Percentiles rank a stretch among this genome's conserved stretches.
Evolutionary conservation across 2,797 vertebrate species (phyloP).

Genomic region (Ficedula albicollis): DNA sequence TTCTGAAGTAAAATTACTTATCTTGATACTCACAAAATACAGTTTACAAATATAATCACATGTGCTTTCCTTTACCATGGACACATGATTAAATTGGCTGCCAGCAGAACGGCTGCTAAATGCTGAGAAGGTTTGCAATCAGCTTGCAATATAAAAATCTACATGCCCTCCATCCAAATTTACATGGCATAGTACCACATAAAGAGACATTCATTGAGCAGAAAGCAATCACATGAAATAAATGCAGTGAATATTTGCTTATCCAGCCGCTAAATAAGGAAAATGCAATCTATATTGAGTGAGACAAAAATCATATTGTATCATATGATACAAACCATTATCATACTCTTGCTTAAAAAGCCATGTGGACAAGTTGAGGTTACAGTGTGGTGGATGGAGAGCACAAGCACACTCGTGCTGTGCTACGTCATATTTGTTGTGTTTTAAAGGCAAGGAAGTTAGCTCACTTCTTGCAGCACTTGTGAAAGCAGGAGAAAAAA

Average conservation of each 20-base stretch:
- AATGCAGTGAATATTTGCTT: not conserved
- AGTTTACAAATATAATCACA: not conserved
- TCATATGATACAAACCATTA: not conserved
- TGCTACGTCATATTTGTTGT: not conserved
- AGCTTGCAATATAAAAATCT: not conserved
- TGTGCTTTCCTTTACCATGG: not conserved
- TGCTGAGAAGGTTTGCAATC: not conserved
- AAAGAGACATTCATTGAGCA: not conserved
- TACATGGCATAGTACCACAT: not conserved
- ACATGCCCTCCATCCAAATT: not conserved
- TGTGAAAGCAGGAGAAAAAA: not conserved
- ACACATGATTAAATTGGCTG: not conserved
- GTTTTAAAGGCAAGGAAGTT: not conserved
- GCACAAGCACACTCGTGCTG: rapidly evolving
- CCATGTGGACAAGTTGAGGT: not conserved
- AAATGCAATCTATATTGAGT: not conserved
- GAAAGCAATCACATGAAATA: not conserved
- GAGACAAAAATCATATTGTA: not conserved
- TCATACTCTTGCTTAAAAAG: not conserved
- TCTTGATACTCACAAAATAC: not conserved
- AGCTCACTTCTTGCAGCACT: not conserved
- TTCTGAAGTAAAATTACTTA: not conserved
- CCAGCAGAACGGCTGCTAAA: not conserved
- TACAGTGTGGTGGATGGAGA: not conserved
- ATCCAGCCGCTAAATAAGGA: not conserved